Conservation (phyloP, 2,888 invertebrate species). For the Balanococcus diminutus region DNA sequence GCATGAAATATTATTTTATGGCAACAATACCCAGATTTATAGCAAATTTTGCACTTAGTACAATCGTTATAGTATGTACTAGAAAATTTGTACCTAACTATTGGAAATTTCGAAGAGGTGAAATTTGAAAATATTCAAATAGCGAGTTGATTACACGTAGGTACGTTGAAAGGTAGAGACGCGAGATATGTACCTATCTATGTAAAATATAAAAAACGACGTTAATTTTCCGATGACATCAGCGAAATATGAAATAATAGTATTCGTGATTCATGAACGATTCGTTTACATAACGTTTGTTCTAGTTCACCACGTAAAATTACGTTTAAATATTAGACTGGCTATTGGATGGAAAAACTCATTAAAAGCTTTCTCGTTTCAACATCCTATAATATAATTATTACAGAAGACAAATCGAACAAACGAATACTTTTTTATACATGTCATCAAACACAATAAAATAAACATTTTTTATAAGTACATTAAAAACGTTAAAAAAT, state of each 20-base stretch:
- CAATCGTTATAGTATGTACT: neutral
- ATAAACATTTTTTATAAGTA: conserved; percentile 34
- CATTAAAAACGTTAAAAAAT: conserved; percentile 43
- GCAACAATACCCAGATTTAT: neutral
- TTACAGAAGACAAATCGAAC: conserved; percentile 15
- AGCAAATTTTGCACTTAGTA: neutral
- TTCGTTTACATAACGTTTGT: neutral
- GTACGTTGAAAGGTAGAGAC: neutral
- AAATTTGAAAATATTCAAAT: neutral
- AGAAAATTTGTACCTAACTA: neutral
- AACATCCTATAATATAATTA: conserved; percentile 39
- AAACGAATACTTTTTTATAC: conserved; percentile 39
- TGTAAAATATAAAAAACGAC: neutral
- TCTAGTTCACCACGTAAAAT: neutral
- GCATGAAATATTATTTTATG: neutral
- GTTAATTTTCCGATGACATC: neutral
- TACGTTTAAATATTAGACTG: neutral
- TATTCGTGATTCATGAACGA: neutral
- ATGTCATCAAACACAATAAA: conserved; percentile 25
- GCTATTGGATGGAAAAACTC: neutral
- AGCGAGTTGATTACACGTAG: neutral
- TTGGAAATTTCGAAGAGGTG: neutral
- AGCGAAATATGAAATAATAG: neutral
- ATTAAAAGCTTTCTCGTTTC: neutral
- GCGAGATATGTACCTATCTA: no score